These are phyloP conservation scores for Ceratotherium simum DNA, from an alignment of 2,113 vertebrate genomes.

Conservation along the genomic window DNA sequence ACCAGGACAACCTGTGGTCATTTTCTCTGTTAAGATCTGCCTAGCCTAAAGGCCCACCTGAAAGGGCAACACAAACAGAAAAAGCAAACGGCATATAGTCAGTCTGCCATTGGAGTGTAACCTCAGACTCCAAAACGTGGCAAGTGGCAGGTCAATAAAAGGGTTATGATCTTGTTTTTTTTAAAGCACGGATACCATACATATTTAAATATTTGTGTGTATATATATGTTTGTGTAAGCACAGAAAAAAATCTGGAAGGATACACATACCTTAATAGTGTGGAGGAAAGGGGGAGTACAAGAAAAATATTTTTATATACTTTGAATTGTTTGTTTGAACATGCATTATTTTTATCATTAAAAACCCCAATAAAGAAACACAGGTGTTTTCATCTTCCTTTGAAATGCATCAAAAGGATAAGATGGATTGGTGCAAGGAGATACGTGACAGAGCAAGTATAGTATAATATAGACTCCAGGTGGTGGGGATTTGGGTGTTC, in stretches of 20 bases:
- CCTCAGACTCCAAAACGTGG: background rate
- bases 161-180: background rate
- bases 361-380: background rate
- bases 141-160: background rate
- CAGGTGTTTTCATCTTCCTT: background rate
- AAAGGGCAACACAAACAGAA: background rate
- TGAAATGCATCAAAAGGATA: background rate
- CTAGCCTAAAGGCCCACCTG: background rate
- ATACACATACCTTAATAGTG: background rate
- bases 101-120: background rate
- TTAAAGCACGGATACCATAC: background rate
- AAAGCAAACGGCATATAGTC: background rate
- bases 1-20: background rate
- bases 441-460: fast-evolving
- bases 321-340: background rate
- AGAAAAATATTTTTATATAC: background rate
- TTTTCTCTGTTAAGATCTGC: background rate
- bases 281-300: background rate
- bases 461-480: background rate
- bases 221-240: background rate
- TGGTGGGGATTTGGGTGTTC: background rate
- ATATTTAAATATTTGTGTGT: background rate
- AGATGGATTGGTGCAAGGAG: background rate
- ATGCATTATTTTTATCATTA: background rate
- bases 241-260: background rate